A percentile compares a stretch with the other conserved stretches of the same genome.
phyloP scores from a whole-genome alignment of 2,113 vertebrate genomes.

The Numenius arquata region DNA sequence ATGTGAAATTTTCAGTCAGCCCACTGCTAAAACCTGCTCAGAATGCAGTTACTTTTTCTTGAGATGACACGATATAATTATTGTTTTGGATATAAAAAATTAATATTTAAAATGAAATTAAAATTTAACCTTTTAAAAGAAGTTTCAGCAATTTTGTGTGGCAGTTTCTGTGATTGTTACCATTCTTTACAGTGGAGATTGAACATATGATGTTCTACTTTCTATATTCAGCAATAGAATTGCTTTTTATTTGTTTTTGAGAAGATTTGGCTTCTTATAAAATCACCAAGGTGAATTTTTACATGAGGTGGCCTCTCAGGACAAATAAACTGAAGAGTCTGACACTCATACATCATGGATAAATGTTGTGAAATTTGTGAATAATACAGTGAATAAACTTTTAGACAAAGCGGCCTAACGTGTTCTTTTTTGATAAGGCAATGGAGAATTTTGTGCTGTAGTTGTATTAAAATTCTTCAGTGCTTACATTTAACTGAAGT shows the following conservation, averaged over 20 bases:
- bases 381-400: background rate
- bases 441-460: background rate
- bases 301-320: background rate
- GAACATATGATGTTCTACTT: background rate
- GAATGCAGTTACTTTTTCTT: background rate
- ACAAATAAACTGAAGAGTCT: background rate
- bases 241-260: background rate
- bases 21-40: background rate
- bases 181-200: background rate
- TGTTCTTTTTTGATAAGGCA: background rate
- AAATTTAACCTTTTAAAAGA: background rate
- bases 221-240: background rate
- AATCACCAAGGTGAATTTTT: background rate
- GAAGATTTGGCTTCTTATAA: background rate
- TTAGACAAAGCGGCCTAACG: background rate
- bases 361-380: background rate
- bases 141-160: background rate
- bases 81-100: background rate
- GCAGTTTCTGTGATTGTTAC: background rate
- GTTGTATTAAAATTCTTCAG: background rate
- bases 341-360: background rate
- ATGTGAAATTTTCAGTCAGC: background rate
- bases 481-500: background rate
- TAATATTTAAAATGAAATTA: background rate
- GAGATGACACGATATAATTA: background rate